These are phyloP conservation scores for Sminthurinus aureus DNA, from an alignment of 2,888 invertebrate genomes.

Conservation along the genomic window DNA sequence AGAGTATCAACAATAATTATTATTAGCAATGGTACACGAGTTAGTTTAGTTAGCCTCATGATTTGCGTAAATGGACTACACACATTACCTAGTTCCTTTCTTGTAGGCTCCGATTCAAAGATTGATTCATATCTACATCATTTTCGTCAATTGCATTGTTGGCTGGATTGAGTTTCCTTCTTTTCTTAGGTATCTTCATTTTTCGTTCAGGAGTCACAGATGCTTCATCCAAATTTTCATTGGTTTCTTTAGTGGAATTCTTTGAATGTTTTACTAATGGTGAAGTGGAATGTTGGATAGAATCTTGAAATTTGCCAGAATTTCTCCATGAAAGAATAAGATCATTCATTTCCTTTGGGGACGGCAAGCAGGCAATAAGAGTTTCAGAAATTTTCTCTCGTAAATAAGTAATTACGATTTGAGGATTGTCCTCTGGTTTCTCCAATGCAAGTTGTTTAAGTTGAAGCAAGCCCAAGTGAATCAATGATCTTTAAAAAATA, in stretches of 20 bases:
- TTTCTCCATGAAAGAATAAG: slow-evolving; percentile 21
- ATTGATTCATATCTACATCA: neutral
- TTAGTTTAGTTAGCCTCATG: too few relatives aligned
- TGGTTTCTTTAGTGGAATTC: neutral
- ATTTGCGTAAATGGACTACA: too few relatives aligned
- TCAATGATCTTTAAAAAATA: neutral
- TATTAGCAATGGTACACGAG: too few relatives aligned
- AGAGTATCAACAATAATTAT: too few relatives aligned
- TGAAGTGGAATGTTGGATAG: neutral
- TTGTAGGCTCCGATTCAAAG: neutral
- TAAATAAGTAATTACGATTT: neutral
- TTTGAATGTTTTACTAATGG: neutral
- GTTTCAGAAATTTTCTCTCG: neutral
- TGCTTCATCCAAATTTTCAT: too few relatives aligned
- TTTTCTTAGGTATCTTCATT: neutral
- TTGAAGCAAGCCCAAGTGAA: slow-evolving; percentile 20
- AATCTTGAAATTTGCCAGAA: neutral
- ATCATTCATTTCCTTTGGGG: neutral
- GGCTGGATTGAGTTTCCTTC: neutral
- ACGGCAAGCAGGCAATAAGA: slow-evolving; percentile 15
- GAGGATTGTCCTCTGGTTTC: neutral
- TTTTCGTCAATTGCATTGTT: neutral
- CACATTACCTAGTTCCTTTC: neutral
- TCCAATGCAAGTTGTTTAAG: slow-evolving; percentile 19
- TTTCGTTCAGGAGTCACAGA: neutral